A percentile compares a stretch with the other conserved stretches of the same genome.
These are phyloP conservation scores for Turritopsis dohrnii DNA, from an alignment of 30 jellyfish, hydroid and myxozoan species.

Conservation along the genomic window DNA sequence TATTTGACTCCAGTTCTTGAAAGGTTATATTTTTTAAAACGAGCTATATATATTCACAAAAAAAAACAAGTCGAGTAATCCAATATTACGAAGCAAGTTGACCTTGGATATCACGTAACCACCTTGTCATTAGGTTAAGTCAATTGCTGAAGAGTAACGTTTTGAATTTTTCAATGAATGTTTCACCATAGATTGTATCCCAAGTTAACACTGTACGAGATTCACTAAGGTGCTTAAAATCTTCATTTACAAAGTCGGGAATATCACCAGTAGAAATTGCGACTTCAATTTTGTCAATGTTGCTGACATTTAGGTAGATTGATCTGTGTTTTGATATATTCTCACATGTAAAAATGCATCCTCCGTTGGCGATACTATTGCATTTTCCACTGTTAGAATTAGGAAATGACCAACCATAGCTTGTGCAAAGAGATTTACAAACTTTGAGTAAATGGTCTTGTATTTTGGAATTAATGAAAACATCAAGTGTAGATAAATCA, in stretches of 20 bases:
- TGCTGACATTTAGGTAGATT: constrained; percentile 1
- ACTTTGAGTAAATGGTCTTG: not conserved
- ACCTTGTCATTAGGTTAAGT: no score
- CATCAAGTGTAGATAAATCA: constrained; percentile 18
- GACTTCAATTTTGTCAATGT: not conserved
- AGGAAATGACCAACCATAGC: constrained; percentile 12
- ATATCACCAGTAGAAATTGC: not conserved
- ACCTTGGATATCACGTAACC: no score
- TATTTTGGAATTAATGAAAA: constrained; percentile 12
- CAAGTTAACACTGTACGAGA: not conserved
- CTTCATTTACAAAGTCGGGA: not conserved
- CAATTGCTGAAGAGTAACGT: constrained; percentile 9
- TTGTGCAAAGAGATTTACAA: not conserved
- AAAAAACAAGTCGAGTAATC: no score
- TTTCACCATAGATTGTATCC: constrained; percentile 19
- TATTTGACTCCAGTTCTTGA: no score
- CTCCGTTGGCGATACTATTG: not conserved
- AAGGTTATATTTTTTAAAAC: no score
- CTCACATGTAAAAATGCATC: not conserved
- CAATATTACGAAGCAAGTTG: no score
- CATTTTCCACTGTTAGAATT: not conserved
- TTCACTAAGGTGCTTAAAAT: constrained; percentile 15
- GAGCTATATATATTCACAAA: no score
- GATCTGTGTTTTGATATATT: not conserved
- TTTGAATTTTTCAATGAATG: constrained; percentile 25